Conservation (phyloP, 2,888 invertebrate species). For the Tenodera sinensis region DNA sequence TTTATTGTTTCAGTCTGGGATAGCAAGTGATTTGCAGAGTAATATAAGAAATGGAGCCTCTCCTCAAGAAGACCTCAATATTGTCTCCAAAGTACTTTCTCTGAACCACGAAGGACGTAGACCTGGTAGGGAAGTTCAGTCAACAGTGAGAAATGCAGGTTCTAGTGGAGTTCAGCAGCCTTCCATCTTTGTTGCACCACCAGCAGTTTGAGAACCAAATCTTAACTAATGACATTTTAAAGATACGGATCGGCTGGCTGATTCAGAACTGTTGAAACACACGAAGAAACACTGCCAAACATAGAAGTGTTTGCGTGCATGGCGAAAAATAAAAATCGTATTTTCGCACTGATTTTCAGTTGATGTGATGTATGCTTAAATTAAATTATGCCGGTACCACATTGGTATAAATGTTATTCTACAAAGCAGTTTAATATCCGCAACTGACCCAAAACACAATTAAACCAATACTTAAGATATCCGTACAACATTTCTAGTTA, state of each 20-base stretch:
- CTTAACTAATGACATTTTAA: background rate
- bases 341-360: too few relatives aligned
- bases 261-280: background rate
- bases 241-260: background rate
- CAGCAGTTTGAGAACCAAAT: background rate
- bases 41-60: constrained; percentile 44
- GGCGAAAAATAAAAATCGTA: too few relatives aligned
- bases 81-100: constrained; percentile 76
- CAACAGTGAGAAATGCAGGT: background rate
- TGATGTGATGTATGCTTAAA: too few relatives aligned
- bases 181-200: background rate
- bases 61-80: constrained; percentile 70
- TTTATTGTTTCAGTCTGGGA: constrained; percentile 62
- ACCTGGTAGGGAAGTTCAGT: background rate
- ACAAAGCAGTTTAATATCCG: too few relatives aligned
- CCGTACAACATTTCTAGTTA: too few relatives aligned
- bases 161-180: background rate
- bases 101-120: constrained; percentile 58
- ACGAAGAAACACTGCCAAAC: background rate
- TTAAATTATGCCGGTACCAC: too few relatives aligned
- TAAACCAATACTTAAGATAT: too few relatives aligned
- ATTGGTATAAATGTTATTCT: too few relatives aligned
- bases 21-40: constrained; percentile 47
- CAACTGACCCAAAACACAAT: too few relatives aligned
- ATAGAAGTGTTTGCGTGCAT: background rate